A percentile compares a stretch with the other conserved stretches of the same genome.
These are phyloP conservation scores for Hyposoter didymator DNA, from an alignment of 2,888 invertebrate genomes.

Conservation along the genomic window DNA sequence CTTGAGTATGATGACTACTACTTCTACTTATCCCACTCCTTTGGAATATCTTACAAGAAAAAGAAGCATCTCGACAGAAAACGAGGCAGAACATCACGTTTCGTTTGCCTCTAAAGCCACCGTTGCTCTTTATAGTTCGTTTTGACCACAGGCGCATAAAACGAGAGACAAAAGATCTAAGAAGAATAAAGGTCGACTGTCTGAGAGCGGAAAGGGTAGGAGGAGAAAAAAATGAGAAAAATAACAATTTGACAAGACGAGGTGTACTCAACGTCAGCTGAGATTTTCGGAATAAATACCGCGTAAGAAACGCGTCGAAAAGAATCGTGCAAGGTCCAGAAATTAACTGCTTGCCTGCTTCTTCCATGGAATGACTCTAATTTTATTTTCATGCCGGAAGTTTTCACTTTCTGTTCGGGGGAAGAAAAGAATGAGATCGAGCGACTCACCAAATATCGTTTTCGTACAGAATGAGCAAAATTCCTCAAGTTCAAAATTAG, in stretches of 20 bases:
- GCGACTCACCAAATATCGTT: not conserved
- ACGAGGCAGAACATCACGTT: conserved; percentile 61
- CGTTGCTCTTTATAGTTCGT: conserved; percentile 33
- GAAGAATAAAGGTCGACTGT: conserved; percentile 50
- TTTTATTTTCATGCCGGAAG: conserved; percentile 68
- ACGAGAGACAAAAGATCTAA: conserved; percentile 50
- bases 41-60: conserved; percentile 58
- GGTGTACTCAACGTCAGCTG: conserved; percentile 58
- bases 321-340: conserved; percentile 40
- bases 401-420: not conserved
- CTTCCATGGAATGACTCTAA: conserved; percentile 51
- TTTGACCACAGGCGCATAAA: conserved; percentile 58
- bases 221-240: conserved; percentile 52
- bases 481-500: not conserved
- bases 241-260: conserved; percentile 63
- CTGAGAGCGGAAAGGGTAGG: conserved; percentile 26
- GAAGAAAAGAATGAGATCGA: not conserved
- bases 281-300: conserved; percentile 35
- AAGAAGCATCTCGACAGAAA: conserved; percentile 34
- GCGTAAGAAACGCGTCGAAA: conserved; percentile 13
- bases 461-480: not conserved
- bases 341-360: conserved; percentile 51
- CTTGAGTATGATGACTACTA: conserved; percentile 37
- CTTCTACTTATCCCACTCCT: conserved; percentile 50
- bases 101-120: conserved; percentile 32